phyloP scores from a whole-genome alignment of 2,113 vertebrate species.

The Pogonocichla stellata region DNA sequence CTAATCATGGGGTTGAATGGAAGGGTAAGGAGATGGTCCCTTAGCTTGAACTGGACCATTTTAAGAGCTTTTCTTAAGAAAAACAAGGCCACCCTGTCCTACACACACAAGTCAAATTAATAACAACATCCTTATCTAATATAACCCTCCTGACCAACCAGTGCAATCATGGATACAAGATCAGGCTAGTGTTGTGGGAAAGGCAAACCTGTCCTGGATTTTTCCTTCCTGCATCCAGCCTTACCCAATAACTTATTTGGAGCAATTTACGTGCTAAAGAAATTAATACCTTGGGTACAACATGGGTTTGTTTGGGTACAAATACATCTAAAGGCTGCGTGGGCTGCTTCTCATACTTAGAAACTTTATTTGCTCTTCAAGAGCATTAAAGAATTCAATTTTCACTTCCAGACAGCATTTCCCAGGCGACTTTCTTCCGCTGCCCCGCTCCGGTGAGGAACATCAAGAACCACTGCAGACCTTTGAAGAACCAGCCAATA shows the following conservation, averaged over 20 bases:
- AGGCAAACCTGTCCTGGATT: neutral
- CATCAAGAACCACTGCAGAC: neutral
- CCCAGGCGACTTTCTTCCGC: constrained; percentile 51
- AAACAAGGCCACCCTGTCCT: neutral
- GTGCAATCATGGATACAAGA: accelerated
- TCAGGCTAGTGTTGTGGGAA: neutral
- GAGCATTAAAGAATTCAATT: neutral
- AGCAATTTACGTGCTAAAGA: neutral
- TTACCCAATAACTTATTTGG: neutral
- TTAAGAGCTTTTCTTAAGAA: neutral
- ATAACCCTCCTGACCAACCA: neutral
- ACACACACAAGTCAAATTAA: neutral
- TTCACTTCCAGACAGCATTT: constrained; percentile 42
- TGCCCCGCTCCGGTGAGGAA: constrained; percentile 31
- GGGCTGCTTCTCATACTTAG: constrained; percentile 24
- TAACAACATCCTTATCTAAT: neutral
- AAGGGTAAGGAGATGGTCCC: neutral
- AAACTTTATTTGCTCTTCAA: constrained; percentile 5
- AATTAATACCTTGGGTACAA: neutral
- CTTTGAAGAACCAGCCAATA: constrained; percentile 50
- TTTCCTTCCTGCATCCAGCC: neutral
- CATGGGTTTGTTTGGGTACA: constrained; percentile 45
- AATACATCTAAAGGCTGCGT: neutral
- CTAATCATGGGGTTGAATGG: accelerated
- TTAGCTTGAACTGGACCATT: neutral